phyloP scores from a whole-genome alignment of 2,888 invertebrate genomes.

The Lottia gigantea region DNA sequence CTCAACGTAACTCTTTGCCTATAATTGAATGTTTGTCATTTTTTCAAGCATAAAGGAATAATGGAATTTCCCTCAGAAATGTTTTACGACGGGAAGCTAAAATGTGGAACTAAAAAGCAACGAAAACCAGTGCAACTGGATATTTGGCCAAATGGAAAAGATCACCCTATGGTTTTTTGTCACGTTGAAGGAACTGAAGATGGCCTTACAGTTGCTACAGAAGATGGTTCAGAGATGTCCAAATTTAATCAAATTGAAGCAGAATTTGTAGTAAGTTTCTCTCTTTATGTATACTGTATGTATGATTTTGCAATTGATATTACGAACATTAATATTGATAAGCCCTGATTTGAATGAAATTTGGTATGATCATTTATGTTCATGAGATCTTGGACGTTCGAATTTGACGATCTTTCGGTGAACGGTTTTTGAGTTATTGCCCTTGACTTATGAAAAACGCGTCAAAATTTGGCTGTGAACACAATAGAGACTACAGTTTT shows the following conservation, averaged over 20 bases:
- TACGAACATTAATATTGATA: too few relatives aligned
- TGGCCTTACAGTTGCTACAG: conserved; percentile 22
- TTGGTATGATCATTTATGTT: too few relatives aligned
- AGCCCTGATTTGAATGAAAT: too few relatives aligned
- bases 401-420: too few relatives aligned
- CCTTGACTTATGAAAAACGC: too few relatives aligned
- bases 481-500: too few relatives aligned
- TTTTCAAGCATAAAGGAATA: conserved; percentile 78
- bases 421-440: too few relatives aligned
- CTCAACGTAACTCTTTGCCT: too few relatives aligned
- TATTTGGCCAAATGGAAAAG: conserved; percentile 42
- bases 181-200: conserved; percentile 44
- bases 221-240: conserved; percentile 28
- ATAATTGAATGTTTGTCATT: too few relatives aligned
- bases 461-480: too few relatives aligned
- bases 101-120: conserved; percentile 38
- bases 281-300: neutral
- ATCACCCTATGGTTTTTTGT: conserved; percentile 46
- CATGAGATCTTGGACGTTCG: too few relatives aligned
- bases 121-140: conserved; percentile 39
- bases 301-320: neutral
- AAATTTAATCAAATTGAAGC: conserved; percentile 40
- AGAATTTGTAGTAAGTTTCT: conserved; percentile 42
- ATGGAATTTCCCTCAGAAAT: conserved; percentile 80
- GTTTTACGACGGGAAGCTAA: conserved; percentile 75